These are phyloP conservation scores for Palythoa heliodiscus DNA, from an alignment of 92 coral and sea anemone genomes.

Conservation along the genomic window DNA sequence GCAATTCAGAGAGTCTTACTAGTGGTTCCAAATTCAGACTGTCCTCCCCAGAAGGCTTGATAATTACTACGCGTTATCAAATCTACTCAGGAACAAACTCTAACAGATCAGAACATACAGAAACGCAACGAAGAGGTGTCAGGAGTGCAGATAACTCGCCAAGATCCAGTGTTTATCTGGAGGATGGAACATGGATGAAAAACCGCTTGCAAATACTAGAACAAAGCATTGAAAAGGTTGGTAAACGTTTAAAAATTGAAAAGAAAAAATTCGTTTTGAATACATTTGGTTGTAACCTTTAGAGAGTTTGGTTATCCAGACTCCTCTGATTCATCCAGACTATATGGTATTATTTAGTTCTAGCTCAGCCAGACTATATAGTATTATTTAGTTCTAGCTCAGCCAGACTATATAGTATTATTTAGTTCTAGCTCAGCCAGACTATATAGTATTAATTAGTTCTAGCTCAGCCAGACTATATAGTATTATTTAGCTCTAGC, in stretches of 20 bases:
- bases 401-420: too few relatives aligned
- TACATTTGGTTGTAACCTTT: neutral
- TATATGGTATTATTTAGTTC: too few relatives aligned
- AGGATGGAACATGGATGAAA: constrained; percentile 41
- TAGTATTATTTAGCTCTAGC: too few relatives aligned
- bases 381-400: too few relatives aligned
- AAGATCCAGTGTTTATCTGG: neutral
- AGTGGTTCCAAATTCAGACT: constrained; percentile 28
- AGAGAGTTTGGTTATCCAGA: neutral
- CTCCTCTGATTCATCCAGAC: too few relatives aligned
- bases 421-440: too few relatives aligned
- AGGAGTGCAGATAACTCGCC: constrained; percentile 38
- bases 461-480: too few relatives aligned
- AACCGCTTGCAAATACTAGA: constrained; percentile 36
- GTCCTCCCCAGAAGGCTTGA: constrained; percentile 71
- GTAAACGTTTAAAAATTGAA: neutral
- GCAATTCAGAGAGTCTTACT: constrained; percentile 52
- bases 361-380: too few relatives aligned
- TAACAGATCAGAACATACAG: neutral
- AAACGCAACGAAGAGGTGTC: neutral
- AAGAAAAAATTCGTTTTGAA: neutral
- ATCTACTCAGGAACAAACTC: neutral
- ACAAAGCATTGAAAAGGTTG: constrained; percentile 36
- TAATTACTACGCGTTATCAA: constrained; percentile 65
- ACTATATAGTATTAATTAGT: too few relatives aligned